Evolutionary conservation across 2,888 invertebrate species (phyloP).

Genomic region (Sthenelais limicola): DNA sequence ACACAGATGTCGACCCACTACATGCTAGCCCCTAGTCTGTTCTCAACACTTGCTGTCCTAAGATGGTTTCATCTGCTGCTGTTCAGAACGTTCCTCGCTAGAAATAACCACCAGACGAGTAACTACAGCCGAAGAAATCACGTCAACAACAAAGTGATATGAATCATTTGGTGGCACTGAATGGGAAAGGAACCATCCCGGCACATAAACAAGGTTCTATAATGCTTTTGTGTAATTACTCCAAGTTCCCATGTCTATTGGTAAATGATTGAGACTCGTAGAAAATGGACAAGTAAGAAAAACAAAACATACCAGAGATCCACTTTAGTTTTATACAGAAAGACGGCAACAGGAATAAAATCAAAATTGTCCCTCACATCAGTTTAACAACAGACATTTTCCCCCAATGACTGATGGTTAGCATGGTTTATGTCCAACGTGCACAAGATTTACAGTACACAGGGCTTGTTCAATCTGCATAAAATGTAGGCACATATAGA

Average conservation of each 20-base stretch:
- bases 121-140: conserved; percentile 14
- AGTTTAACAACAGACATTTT: too few relatives aligned
- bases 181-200: conserved; percentile 14
- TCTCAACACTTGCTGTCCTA: conserved; percentile 28
- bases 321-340: neutral
- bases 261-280: conserved; percentile 3
- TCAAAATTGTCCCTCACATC: conserved; percentile 17
- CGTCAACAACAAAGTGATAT: conserved; percentile 34
- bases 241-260: neutral
- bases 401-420: too few relatives aligned
- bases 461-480: conserved; percentile 27
- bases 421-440: too few relatives aligned
- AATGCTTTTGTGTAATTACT: neutral
- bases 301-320: conserved; percentile 2
- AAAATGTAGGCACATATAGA: conserved; percentile 12
- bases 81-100: conserved; percentile 3
- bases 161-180: conserved; percentile 38
- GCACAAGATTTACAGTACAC: too few relatives aligned
- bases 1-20: neutral
- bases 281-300: conserved; percentile 14
- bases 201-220: conserved; percentile 18
- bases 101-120: conserved; percentile 28
- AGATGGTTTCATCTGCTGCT: conserved; percentile 11
- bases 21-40: conserved; percentile 14
- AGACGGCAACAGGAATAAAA: conserved; percentile 1